Conservation (phyloP, 35 echinoderm and acorn worm species). For the Lytechinus variegatus region DNA sequence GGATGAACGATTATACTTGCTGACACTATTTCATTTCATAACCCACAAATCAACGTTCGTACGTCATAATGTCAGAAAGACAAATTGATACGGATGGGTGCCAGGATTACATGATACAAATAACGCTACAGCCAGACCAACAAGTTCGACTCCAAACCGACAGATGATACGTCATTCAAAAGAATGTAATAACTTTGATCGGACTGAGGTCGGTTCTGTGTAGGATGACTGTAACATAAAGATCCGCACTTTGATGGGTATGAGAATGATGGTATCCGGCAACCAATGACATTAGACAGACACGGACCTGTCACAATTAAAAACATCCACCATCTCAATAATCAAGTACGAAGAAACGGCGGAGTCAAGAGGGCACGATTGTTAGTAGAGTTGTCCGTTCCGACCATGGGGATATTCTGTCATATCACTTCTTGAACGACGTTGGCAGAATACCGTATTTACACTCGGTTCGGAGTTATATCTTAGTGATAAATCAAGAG, state of each 20-base stretch:
- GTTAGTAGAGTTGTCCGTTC: not conserved
- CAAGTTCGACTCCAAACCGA: too few relatives aligned
- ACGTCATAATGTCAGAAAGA: not conserved
- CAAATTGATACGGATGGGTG: not conserved
- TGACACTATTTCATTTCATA: not conserved
- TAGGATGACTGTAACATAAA: too few relatives aligned
- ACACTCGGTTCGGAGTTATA: conserved; percentile 8
- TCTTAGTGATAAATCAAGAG: conserved; percentile 23
- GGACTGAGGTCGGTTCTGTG: too few relatives aligned
- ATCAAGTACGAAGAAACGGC: not conserved
- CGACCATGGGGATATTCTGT: not conserved
- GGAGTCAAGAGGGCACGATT: not conserved
- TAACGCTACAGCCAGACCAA: too few relatives aligned
- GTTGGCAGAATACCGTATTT: not conserved
- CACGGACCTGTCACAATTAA: not conserved
- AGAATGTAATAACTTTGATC: too few relatives aligned
- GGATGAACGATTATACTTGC: not conserved
- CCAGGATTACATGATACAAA: not conserved
- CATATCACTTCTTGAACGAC: not conserved
- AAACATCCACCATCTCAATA: not conserved
- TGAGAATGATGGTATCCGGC: not conserved
- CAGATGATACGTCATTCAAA: too few relatives aligned
- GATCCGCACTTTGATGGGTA: not conserved
- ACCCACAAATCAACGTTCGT: not conserved
- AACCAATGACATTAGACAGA: not conserved